These are phyloP conservation scores for Sardinella longiceps DNA, from an alignment of 2,797 vertebrate genomes.

Conservation along the genomic window DNA sequence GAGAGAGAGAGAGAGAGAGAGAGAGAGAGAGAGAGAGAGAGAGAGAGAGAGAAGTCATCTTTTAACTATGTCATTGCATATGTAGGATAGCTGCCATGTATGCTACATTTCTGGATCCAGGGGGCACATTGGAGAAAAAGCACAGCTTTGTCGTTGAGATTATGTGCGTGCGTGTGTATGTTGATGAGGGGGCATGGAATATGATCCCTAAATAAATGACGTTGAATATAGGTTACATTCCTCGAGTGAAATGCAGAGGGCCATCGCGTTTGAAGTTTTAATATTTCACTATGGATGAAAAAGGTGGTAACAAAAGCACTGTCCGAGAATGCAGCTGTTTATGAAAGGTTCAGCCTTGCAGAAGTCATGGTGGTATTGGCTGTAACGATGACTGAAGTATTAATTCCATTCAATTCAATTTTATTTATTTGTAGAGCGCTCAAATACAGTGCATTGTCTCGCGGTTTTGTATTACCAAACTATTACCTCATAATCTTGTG, in stretches of 20 bases:
- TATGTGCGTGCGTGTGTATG: not conserved
- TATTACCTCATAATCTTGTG: too few relatives aligned
- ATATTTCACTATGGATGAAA: not conserved
- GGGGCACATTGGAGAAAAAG: conserved; percentile 73
- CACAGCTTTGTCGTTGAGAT: conserved; percentile 31
- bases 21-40: not conserved
- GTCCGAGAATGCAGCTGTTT: not conserved
- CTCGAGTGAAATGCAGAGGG: conserved; percentile 33
- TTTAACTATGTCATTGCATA: not conserved
- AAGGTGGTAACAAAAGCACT: not conserved
- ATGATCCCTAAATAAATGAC: conserved; percentile 51
- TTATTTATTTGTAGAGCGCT: too few relatives aligned
- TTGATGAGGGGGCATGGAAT: conserved; percentile 43
- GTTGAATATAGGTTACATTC: conserved; percentile 45
- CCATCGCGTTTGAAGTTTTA: conserved; percentile 10
- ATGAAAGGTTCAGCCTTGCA: not conserved
- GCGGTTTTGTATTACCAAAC: too few relatives aligned
- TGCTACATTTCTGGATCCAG: conserved; percentile 68
- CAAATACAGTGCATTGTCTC: too few relatives aligned
- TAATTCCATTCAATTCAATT: too few relatives aligned
- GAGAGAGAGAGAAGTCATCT: too few relatives aligned
- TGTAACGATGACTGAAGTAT: not conserved
- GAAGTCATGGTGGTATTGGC: not conserved
- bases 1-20: not conserved
- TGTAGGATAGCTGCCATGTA: not conserved